Base-by-base conservation (phyloP, 2,888 invertebrate genomes). In the Artemia sinica region DNA sequence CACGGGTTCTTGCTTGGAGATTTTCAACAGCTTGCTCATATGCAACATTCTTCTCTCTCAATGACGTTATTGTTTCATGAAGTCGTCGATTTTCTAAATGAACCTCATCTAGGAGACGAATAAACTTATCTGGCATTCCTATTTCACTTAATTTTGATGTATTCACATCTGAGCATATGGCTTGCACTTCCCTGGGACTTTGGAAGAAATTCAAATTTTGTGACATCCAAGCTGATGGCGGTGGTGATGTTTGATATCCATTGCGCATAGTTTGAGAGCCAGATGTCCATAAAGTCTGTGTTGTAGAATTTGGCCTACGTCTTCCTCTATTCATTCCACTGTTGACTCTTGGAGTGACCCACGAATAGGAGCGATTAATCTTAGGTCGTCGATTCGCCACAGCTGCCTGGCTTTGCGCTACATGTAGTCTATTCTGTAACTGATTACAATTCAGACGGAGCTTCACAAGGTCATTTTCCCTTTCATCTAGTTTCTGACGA, bases 391-490 rank as follows among this genome's bases (percentile, higher is more conserved):
- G 58, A 18, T 58, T 58, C 1, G 9, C n/a, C 14, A 14, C n/a
- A 8, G 58, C 58, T 18, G 58, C 58, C 18, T 58, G 58, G 14
- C 18, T n/a, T 18, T 58, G 58, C n/a, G 58, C 18, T 7, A 58
- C 58, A 14, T 18, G 58, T 7, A 58, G 58, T n/a, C 58, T n/a
- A 18, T 58, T 58, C 10, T 58, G 58, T 14, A 58, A 18, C 58
- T 58, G 58, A 14, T n/a, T 14, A 1, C 58, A 58, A 18, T 58
- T 58, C 14, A 58, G 58, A n/a, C 58, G 58, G 9, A 58, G 58
- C 58, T 58, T 58, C 14, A 58, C 58, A n/a, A 58, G 18, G 58
- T 58, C 58, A 58, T 58, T 58, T 18, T 58, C 58, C 14, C 58
- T 58, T 18, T 58, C 58, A 9, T n/a, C 58, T 18, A 58, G 18